Base-by-base conservation (phyloP, 2,113 vertebrate species). In the Cardinalis cardinalis region DNA sequence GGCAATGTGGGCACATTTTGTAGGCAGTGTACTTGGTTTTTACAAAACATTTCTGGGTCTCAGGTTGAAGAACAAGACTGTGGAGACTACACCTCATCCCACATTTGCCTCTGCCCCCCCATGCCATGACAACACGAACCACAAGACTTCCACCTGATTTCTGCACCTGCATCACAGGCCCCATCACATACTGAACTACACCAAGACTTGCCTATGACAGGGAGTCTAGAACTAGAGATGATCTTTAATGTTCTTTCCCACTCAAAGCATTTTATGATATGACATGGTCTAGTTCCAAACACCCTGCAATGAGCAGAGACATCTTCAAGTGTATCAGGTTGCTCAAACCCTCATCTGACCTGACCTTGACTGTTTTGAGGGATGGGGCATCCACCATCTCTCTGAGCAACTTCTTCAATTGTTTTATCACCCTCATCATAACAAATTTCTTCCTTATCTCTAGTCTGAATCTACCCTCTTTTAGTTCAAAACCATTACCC, bases 61-160 rank as follows among this genome's bases (percentile, higher is more conserved):
- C 44, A 38, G 13, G 11, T 10, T 58, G 55, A 88, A 53, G 69
- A 66, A 40, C 6, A 28, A 25, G n/a, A 52, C 24, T 1, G 0
- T 59, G 19, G 29, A 66, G n/a, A 29, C n/a, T 59, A 46, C 14
- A 15, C 20, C 20, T 88, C 5, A 8, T 25, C 52, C 46, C 25
- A 13, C 29, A 15, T 40, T 32, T 3, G 1, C 9, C 15, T 14
- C 6, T 19, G 2, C 7, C 9, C 3, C 11, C 1, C 3, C 11
- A 8, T 40, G 11, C 20, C 17, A 6, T 44, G 19, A 44, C 46
- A 52, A 21, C n/a, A 52, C 28, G 40, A 80, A 40, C 24, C 44
- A 52, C 24, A 59, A 66, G 16, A 52, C 10, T n/a, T 52, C 13
- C 29, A 14, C 29, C 16, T 12, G 3, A 11, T 88, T 80, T 59